Percentiles rank a stretch among this genome's conserved stretches.
Evolutionary conservation across 2,888 invertebrate genomes (phyloP).

Genomic region (Megalurothrips usitatus): DNA sequence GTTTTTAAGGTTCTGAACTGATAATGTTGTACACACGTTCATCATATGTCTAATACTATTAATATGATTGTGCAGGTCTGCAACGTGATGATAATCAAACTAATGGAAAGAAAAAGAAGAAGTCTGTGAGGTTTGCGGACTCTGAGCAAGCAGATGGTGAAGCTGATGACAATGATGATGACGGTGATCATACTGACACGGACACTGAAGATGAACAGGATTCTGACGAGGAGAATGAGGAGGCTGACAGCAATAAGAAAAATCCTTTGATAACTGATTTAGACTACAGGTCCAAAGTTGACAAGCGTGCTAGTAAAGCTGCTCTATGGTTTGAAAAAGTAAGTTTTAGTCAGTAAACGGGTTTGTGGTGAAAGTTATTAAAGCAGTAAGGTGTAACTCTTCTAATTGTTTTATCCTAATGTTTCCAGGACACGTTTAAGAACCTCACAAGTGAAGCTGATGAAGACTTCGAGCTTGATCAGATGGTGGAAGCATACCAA

Average conservation of each 20-base stretch:
- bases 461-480: conserved; percentile 81
- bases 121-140: conserved; percentile 38
- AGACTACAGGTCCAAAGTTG: conserved; percentile 68
- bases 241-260: conserved; percentile 43
- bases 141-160: conserved; percentile 33
- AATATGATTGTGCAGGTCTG: conserved; percentile 49
- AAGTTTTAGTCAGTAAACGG: conserved; percentile 31
- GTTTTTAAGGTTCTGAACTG: conserved; percentile 16
- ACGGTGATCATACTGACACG: conserved; percentile 34
- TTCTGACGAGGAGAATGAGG: conserved; percentile 32
- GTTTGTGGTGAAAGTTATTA: conserved; percentile 27
- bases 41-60: not conserved
- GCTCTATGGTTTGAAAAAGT: conserved; percentile 80
- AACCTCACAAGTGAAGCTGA: conserved; percentile 76
- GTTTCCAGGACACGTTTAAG: conserved; percentile 45
- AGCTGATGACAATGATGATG: conserved; percentile 44
- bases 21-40: not conserved
- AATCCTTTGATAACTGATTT: conserved; percentile 77
- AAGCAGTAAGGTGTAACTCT: not conserved
- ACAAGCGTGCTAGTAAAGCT: conserved; percentile 70
- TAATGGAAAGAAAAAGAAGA: conserved; percentile 38
- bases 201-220: not conserved
- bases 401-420: conserved; percentile 36
- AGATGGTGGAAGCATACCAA: conserved; percentile 65
- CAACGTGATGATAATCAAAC: conserved; percentile 56